Conservation (phyloP, 2,888 invertebrate genomes). For the Trissolcus brochymenae region DNA sequence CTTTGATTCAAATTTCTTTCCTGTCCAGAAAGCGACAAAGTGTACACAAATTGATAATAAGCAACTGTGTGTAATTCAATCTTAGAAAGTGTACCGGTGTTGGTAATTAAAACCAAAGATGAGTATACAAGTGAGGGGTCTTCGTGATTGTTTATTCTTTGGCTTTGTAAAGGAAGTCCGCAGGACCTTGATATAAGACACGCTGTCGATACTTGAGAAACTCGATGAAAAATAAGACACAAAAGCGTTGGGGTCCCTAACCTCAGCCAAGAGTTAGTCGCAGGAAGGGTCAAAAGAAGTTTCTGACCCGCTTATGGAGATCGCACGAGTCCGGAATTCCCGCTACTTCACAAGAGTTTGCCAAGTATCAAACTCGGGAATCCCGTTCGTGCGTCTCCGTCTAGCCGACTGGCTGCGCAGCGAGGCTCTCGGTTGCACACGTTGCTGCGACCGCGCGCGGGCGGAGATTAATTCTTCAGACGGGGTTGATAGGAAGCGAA, state of each 20-base stretch:
- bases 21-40: no score
- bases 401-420: conserved; percentile 50
- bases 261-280: conserved; percentile 68
- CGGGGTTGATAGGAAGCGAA: conserved; percentile 39
- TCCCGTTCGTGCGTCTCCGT: conserved; percentile 62
- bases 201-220: conserved; percentile 28
- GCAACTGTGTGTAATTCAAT: no score
- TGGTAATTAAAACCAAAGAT: no score
- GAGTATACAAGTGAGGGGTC: no score
- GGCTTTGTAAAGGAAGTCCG: no score
- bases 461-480: conserved; percentile 38
- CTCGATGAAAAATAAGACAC: conserved; percentile 60
- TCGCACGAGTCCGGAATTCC: conserved; percentile 69
- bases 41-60: no score
- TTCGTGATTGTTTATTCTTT: no score
- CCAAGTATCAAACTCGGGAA: conserved; percentile 70
- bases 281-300: conserved; percentile 73
- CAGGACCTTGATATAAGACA: background rate
- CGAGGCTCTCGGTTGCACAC: conserved; percentile 24
- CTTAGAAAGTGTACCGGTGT: no score
- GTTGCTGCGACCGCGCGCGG: background rate
- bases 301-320: conserved; percentile 75
- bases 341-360: conserved; percentile 72
- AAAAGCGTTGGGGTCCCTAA: conserved; percentile 68
- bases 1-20: no score